Evolutionary conservation across 2,113 vertebrate genomes (phyloP).

Genomic region (Colaptes auratus): DNA sequence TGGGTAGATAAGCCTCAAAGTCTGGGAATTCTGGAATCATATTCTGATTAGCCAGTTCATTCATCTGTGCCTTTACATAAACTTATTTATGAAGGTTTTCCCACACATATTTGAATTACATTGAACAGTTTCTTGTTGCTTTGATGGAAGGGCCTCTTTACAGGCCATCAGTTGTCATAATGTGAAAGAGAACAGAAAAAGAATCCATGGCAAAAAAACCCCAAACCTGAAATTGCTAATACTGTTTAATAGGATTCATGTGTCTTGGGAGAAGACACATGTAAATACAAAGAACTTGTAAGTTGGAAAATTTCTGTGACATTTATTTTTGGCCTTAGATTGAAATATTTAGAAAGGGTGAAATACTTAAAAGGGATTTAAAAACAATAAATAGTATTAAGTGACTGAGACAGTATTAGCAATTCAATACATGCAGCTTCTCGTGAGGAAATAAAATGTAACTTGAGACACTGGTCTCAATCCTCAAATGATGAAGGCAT

Average conservation of each 20-base stretch:
- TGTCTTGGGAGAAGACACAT: not conserved
- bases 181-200: not conserved
- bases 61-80: not conserved
- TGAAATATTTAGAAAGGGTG: not conserved
- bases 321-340: not conserved
- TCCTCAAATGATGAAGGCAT: not conserved
- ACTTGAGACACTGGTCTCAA: not conserved
- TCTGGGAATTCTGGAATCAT: not conserved
- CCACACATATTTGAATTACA: not conserved
- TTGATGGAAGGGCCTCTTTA: not conserved
- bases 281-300: not conserved
- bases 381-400: not conserved
- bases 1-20: not conserved
- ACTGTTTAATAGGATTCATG: not conserved
- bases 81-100: not conserved
- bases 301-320: not conserved
- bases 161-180: not conserved
- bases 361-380: not conserved
- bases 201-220: not conserved
- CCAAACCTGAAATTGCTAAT: not conserved
- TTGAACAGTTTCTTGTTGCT: not conserved
- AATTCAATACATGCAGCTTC: not conserved
- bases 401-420: not conserved
- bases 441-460: not conserved
- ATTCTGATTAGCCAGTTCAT: not conserved